phyloP scores from a whole-genome alignment of 2,797 vertebrate species.

The Vespertilio murinus region DNA sequence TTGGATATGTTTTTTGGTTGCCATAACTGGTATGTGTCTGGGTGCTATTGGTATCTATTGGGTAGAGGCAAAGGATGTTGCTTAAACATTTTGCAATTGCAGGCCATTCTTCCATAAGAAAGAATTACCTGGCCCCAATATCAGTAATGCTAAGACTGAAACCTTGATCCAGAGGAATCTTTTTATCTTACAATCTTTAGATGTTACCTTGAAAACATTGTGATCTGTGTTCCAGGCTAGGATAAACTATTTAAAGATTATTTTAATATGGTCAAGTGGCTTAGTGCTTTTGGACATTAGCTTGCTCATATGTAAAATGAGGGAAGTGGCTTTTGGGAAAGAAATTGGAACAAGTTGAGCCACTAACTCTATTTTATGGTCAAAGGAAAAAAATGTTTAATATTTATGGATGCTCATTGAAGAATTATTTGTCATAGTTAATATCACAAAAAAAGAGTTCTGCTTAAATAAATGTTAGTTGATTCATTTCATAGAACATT shows the following conservation, averaged over 20 bases:
- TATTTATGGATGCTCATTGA: conserved; percentile 16
- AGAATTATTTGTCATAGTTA: not conserved
- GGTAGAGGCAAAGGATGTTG: not conserved
- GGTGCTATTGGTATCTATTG: not conserved
- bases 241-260: not conserved
- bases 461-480: not conserved
- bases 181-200: not conserved
- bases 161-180: not conserved
- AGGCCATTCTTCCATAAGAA: not conserved
- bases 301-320: not conserved
- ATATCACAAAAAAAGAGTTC: not conserved
- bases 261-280: not conserved
- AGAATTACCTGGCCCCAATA: not conserved
- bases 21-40: not conserved
- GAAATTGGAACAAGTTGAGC: not conserved
- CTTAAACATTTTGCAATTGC: not conserved
- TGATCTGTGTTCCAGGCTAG: not conserved
- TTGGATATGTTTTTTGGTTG: not conserved
- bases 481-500: not conserved
- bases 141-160: not conserved
- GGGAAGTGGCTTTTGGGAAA: not conserved
- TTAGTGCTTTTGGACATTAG: not conserved
- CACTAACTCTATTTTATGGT: not conserved
- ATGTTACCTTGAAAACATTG: not conserved
- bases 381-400: not conserved